Conservation (phyloP, 2,113 vertebrate genomes). For the Cheirogaleus medius region DNA sequence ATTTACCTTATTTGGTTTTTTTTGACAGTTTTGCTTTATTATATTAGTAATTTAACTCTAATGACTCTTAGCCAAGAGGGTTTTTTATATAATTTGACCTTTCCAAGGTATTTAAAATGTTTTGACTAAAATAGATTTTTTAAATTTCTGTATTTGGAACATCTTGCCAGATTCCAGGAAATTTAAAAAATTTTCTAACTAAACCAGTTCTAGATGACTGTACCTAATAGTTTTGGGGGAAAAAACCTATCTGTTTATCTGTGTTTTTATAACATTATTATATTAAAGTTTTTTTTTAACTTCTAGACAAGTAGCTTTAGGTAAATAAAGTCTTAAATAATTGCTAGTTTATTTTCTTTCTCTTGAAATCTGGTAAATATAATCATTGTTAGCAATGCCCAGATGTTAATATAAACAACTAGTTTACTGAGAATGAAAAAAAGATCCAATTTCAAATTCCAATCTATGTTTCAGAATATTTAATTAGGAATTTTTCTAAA, state of each 20-base stretch:
- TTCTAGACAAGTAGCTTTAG: not conserved
- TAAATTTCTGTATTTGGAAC: conserved; percentile 42
- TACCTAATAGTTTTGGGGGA: not conserved
- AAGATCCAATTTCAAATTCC: conserved; percentile 40
- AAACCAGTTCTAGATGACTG: conserved; percentile 1
- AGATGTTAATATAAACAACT: conserved; percentile 31
- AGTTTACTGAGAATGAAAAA: not conserved
- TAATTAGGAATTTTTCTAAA: conserved; percentile 36
- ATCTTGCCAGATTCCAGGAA: conserved; percentile 29
- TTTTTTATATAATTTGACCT: conserved; percentile 32
- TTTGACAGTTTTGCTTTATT: conserved; percentile 48
- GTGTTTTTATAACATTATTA: not conserved
- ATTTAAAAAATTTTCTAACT: conserved; percentile 37
- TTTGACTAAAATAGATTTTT: conserved; percentile 43
- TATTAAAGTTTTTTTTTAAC: not conserved
- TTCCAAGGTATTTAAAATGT: conserved; percentile 47
- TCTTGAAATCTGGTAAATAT: conserved; percentile 50
- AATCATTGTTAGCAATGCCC: not conserved
- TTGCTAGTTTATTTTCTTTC: not conserved
- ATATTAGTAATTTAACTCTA: conserved; percentile 43
- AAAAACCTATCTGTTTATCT: conserved; percentile 1
- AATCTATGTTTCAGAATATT: conserved; percentile 41
- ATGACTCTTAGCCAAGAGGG: conserved; percentile 15
- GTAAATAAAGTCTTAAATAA: conserved; percentile 25
- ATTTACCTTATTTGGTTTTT: conserved; percentile 43